phyloP scores from a whole-genome alignment of 2,113 vertebrate genomes.

The Strigops habroptila region DNA sequence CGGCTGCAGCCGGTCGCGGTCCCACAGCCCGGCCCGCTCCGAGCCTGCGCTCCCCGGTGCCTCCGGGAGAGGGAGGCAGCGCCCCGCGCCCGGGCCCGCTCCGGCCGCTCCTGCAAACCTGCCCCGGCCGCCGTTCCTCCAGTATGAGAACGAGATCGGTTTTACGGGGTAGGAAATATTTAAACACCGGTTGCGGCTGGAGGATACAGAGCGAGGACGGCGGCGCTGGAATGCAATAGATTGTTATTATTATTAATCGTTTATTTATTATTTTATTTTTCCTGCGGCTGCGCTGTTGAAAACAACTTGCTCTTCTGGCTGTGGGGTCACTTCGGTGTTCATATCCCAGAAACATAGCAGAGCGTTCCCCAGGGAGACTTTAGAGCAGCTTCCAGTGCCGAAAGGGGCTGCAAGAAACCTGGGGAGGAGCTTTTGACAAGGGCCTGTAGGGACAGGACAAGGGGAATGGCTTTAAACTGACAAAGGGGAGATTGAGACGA shows the following conservation, averaged over 20 bases:
- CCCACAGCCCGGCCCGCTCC: background rate
- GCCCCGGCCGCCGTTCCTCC: too few relatives aligned
- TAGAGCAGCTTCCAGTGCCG: background rate
- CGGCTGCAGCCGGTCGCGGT: background rate
- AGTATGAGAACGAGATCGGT: too few relatives aligned
- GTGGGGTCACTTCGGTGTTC: accelerated
- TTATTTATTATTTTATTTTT: background rate
- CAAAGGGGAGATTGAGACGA: too few relatives aligned
- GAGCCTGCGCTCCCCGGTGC: background rate
- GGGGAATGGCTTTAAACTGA: background rate
- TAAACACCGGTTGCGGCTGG: too few relatives aligned
- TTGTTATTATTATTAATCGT: background rate
- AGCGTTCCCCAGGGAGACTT: background rate
- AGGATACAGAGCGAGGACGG: background rate
- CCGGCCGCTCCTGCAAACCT: too few relatives aligned
- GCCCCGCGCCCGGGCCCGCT: background rate
- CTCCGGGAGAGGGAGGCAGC: background rate
- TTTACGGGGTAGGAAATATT: too few relatives aligned
- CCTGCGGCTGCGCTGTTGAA: background rate
- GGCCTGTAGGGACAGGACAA: too few relatives aligned
- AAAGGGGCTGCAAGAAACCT: background rate
- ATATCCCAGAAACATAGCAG: accelerated
- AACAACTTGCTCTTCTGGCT: accelerated
- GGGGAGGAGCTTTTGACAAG: background rate
- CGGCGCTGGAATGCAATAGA: accelerated